Conservation (phyloP, 30 jellyfish, hydroid and myxozoan genomes). For the Chrysaora quinquecirrha region DNA sequence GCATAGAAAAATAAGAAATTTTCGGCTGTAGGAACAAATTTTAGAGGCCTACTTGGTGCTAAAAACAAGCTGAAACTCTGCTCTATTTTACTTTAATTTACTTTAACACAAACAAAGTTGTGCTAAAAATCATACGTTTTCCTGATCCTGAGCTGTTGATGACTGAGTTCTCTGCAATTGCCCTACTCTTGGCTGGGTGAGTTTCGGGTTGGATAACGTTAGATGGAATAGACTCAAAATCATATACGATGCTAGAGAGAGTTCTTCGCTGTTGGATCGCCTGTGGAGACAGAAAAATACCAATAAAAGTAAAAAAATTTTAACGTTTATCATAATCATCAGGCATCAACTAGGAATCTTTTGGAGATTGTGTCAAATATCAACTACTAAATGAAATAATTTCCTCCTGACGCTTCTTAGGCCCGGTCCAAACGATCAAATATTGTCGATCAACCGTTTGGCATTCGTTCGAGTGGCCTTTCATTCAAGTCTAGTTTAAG, state of each 20-base stretch:
- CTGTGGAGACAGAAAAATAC: conserved; percentile 16
- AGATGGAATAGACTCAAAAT: conserved; percentile 74
- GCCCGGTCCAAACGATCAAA: background rate
- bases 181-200: conserved; percentile 35
- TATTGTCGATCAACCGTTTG: background rate
- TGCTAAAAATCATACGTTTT: too few relatives aligned
- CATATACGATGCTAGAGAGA: conserved; percentile 54
- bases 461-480: background rate
- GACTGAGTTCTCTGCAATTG: conserved; percentile 10
- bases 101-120: too few relatives aligned
- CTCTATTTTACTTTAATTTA: too few relatives aligned
- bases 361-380: background rate
- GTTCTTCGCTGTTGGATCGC: conserved; percentile 44
- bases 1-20: too few relatives aligned
- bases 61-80: too few relatives aligned
- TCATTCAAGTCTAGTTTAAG: background rate
- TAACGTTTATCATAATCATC: too few relatives aligned
- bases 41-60: too few relatives aligned
- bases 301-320: background rate
- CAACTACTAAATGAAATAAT: background rate
- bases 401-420: background rate
- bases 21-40: too few relatives aligned
- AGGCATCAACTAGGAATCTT: too few relatives aligned
- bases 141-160: too few relatives aligned
- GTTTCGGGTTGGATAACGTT: conserved; percentile 78